Evolutionary conservation across 2,888 invertebrate genomes (phyloP).

Genomic region (Melieria omissa): DNA sequence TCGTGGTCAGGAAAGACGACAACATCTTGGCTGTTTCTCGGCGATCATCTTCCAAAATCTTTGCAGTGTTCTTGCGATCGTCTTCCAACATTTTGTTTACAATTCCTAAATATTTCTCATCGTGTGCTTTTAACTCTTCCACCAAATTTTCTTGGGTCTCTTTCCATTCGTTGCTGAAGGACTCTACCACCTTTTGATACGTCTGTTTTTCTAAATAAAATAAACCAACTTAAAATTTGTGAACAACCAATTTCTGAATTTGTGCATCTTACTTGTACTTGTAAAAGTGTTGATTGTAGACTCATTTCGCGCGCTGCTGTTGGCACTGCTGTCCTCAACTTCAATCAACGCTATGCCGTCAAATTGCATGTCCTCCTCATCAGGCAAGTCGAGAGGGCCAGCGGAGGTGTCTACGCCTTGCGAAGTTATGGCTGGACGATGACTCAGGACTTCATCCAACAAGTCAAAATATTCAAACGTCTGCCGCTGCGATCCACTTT

Average conservation of each 20-base stretch:
- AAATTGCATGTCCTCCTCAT: too few species aligned
- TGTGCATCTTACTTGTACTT: not conserved
- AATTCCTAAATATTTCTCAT: not conserved
- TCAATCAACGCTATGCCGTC: too few species aligned
- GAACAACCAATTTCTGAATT: not conserved
- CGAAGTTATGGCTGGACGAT: constrained; percentile 3
- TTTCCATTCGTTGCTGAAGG: not conserved
- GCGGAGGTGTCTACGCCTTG: constrained; percentile 5
- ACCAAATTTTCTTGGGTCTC: constrained; percentile 5
- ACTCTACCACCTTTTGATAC: not conserved
- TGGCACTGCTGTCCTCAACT: too few species aligned
- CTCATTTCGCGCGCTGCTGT: too few species aligned
- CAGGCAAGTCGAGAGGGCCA: too few species aligned
- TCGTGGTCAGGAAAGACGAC: not conserved
- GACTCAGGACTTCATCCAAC: constrained; percentile 1
- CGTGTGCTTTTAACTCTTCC: not conserved
- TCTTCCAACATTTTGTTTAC: constrained; percentile 1
- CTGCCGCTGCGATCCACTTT: constrained; percentile 8
- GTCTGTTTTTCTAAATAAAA: constrained; percentile 1
- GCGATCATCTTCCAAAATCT: not conserved
- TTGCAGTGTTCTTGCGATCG: not conserved
- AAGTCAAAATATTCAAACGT: constrained; percentile 8
- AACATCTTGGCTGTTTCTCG: constrained; percentile 11
- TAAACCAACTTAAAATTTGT: not conserved
- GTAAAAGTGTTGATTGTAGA: too few species aligned